Evolutionary conservation across 1,140 invertebrate species (phyloP), one percentile per base, ranked within the genome.

Genomic region (Popillia japonica): DNA sequence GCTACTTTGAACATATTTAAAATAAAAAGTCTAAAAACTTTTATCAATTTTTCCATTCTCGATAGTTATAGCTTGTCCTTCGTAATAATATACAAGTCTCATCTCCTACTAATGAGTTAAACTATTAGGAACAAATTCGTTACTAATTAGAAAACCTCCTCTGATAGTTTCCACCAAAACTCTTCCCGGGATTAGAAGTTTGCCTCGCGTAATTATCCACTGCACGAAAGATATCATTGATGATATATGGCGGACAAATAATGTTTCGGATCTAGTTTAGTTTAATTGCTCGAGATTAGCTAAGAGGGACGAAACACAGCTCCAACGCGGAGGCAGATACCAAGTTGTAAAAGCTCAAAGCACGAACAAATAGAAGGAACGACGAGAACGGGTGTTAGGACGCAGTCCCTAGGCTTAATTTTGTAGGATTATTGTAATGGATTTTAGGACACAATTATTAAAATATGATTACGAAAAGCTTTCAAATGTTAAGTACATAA

Each of bases 171-270:
- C 44, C 44, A 14, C 10, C 3, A n/a, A n/a, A n/a, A n/a, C n/a
- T n/a, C n/a, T n/a, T n/a, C n/a, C n/a, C 17, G 34, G 27, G 40
- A 40, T 73, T 73, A 40, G 27, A 73, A 73, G 72, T 73, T 73
- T 6, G 14, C 9, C 27, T 73, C 72, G 72, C n/a, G 14, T 73
- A 73, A 73, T 73, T 73, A 40, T 73, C 72, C 40, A 40, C 2
- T 27, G 17, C 17, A 64, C 23, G 59, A 64, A 10, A 48, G 59
- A 22, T 73, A 73, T 73, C 72, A 23, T 73, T 73, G 27, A 42
- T 73, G 72, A 73, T 73, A 73, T 73, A 73, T 73, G 27, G 72
- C 40, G 27, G 72, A 73, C 72, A 73, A 73, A 73, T 73, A 73
- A 73, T 73, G 72, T 73, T 73, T 34, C 17, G 40, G 17, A 42